A percentile compares a stretch with the other conserved stretches of the same genome.
These are phyloP conservation scores for Ispidina lecontei DNA, from an alignment of 2,797 vertebrate species.

Conservation along the genomic window DNA sequence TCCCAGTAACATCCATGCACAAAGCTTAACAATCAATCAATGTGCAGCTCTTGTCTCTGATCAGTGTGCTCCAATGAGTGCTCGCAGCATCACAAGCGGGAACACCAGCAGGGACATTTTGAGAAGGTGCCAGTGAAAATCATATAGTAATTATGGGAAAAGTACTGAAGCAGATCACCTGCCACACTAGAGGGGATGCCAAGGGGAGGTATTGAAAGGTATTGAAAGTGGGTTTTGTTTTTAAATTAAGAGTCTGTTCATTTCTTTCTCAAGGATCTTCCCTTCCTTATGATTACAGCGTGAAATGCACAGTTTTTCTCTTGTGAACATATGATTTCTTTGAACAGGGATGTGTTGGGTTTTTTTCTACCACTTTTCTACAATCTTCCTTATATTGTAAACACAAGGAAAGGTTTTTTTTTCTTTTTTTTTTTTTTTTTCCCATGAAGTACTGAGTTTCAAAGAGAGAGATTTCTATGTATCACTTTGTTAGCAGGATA, in stretches of 20 bases:
- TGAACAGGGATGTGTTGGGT: neutral
- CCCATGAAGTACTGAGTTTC: slow-evolving; percentile 5
- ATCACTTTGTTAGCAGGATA: neutral
- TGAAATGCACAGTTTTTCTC: neutral
- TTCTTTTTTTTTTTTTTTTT: too few relatives aligned
- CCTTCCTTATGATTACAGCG: neutral
- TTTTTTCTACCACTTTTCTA: neutral
- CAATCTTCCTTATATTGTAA: neutral
- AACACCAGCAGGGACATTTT: neutral
- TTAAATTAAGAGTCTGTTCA: neutral
- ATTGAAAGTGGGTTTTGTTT: neutral
- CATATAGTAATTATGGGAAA: neutral
- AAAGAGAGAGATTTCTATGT: neutral
- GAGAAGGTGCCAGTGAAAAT: neutral
- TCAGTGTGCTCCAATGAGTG: neutral
- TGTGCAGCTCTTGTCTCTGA: neutral
- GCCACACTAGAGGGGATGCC: neutral
- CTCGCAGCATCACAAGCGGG: neutral
- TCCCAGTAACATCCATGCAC: neutral
- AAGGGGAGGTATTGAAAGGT: neutral
- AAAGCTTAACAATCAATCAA: neutral
- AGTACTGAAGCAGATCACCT: neutral
- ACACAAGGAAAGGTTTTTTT: neutral
- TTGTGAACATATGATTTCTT: neutral
- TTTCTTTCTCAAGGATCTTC: neutral